Evolutionary conservation across 2,888 invertebrate species (phyloP).

Genomic region (Ichneumon xanthorius): DNA sequence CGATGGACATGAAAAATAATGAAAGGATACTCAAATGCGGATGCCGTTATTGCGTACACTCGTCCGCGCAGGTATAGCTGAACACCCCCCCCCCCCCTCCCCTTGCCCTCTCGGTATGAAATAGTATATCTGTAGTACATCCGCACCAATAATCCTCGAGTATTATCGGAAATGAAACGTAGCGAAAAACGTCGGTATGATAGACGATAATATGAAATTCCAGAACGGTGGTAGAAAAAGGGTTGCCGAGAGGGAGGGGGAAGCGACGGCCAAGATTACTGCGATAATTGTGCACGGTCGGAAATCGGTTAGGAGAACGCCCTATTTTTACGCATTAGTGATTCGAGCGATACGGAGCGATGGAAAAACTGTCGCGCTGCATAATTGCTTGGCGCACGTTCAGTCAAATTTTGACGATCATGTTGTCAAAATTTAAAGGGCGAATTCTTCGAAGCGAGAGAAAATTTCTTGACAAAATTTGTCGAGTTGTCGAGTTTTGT

Average conservation of each 20-base stretch:
- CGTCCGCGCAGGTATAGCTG: constrained; percentile 38
- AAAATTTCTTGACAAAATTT: no score
- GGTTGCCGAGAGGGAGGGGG: background rate
- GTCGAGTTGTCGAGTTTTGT: no score
- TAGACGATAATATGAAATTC: constrained; percentile 53
- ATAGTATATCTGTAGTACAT: constrained; percentile 6
- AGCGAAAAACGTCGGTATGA: constrained; percentile 42
- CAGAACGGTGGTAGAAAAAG: constrained; percentile 27
- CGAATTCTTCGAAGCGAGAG: no score
- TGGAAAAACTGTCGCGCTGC: background rate
- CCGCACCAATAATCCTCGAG: constrained; percentile 42
- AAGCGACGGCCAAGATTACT: constrained; percentile 27
- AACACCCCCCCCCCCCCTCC: background rate
- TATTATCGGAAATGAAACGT: constrained; percentile 52
- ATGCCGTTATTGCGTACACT: constrained; percentile 46
- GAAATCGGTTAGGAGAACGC: background rate
- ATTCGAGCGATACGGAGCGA: background rate
- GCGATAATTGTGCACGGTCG: constrained; percentile 36
- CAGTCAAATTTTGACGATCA: no score
- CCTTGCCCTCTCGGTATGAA: background rate
- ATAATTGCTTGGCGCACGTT: background rate
- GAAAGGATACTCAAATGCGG: constrained; percentile 51
- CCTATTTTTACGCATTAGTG: background rate
- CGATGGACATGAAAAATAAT: constrained; percentile 53
- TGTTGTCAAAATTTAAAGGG: no score